Evolutionary conservation across 2,888 invertebrate genomes (phyloP).

Genomic region (Clivina fossor): DNA sequence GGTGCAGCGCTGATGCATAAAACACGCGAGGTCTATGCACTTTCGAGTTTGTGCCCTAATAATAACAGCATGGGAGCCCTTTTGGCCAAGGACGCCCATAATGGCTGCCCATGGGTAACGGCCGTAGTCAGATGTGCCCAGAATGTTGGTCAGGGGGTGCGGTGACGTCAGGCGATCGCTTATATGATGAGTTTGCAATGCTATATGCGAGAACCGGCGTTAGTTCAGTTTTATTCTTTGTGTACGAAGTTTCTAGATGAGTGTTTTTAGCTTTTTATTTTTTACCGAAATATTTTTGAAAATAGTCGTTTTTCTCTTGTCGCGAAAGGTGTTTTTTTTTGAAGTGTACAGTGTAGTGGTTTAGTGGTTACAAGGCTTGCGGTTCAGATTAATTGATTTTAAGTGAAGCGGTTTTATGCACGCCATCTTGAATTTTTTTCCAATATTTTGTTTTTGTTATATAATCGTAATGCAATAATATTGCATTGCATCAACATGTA

Average conservation of each 20-base stretch:
- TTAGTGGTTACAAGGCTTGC: slow-evolving; percentile 11
- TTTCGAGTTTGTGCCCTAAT: slow-evolving; percentile 21
- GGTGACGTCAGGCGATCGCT: slow-evolving; percentile 4
- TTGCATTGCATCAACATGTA: no score
- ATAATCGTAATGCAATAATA: no score
- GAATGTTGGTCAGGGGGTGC: slow-evolving; percentile 14
- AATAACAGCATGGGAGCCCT: slow-evolving; percentile 29
- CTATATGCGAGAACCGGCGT: slow-evolving; percentile 1
- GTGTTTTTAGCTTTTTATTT: slow-evolving; percentile 9
- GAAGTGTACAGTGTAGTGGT: slow-evolving; percentile 17
- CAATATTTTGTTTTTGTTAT: no score
- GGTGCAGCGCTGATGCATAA: not conserved
- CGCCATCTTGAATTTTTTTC: slow-evolving; percentile 18
- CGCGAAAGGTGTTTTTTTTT: slow-evolving; percentile 3
- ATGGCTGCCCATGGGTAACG: slow-evolving; percentile 15
- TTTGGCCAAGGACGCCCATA: slow-evolving; percentile 23
- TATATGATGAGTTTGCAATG: slow-evolving; percentile 14
- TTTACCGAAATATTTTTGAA: slow-evolving; percentile 1
- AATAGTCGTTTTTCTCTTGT: slow-evolving; percentile 9
- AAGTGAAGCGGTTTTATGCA: not conserved
- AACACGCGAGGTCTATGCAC: not conserved
- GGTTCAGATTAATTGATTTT: not conserved
- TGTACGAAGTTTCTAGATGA: slow-evolving; percentile 13
- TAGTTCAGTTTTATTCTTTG: slow-evolving; percentile 23
- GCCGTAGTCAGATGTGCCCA: not conserved